Percentiles rank a stretch among this genome's conserved stretches.
phyloP scores from a whole-genome alignment of 2,113 vertebrate genomes.

The Ictidomys tridecemlineatus region DNA sequence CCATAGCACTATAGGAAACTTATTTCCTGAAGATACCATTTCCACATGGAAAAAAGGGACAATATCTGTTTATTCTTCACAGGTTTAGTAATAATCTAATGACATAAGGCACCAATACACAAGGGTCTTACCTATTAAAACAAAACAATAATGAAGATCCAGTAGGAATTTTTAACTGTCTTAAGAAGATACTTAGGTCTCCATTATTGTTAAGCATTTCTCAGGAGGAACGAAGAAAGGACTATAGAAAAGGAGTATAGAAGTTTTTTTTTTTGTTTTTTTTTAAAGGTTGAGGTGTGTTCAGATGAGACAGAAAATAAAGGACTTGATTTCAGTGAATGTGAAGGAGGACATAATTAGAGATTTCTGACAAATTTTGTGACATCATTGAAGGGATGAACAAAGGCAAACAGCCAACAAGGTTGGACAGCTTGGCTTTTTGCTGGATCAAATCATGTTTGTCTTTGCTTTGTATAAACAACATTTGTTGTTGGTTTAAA shows the following conservation, averaged over 20 bases:
- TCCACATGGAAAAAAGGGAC: neutral
- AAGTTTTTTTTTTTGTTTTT: neutral
- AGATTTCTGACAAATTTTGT: neutral
- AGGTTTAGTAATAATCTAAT: neutral
- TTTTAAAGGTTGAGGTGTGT: neutral
- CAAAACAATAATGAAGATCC: neutral
- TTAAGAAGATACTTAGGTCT: neutral
- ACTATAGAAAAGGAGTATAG: neutral
- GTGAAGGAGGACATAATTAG: neutral
- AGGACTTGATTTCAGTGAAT: neutral
- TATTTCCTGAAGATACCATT: neutral
- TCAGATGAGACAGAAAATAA: conserved; percentile 11
- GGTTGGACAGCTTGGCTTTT: neutral
- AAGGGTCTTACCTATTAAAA: neutral
- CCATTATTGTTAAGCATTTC: neutral
- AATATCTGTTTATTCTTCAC: neutral
- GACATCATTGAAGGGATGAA: neutral
- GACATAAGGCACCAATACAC: neutral
- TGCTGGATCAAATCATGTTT: neutral
- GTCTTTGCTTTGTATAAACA: neutral
- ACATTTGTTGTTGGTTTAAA: neutral
- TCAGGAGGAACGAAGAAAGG: neutral
- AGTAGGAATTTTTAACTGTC: neutral
- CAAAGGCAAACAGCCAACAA: neutral
- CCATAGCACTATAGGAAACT: neutral